Conservation (phyloP, 2,113 vertebrate species). For the Chloropsis cyanopogon region DNA sequence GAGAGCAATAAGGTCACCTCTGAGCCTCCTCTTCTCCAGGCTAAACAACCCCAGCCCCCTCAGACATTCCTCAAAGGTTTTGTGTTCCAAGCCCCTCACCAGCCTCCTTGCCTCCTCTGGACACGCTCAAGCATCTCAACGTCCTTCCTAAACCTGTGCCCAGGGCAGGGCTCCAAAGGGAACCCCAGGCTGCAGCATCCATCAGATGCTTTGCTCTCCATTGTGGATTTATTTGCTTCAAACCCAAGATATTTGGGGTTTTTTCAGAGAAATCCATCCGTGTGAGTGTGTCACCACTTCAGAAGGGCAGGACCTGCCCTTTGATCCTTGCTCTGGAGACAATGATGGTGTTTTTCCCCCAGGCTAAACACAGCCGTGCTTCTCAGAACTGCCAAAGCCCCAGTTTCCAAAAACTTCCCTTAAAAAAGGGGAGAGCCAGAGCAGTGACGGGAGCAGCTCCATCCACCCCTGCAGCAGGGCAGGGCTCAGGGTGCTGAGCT, state of each 20-base stretch:
- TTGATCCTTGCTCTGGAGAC: background rate
- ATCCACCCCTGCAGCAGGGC: background rate
- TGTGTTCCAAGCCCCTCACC: too few relatives aligned
- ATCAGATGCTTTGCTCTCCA: background rate
- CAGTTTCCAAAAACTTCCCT: background rate
- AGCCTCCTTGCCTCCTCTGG: too few relatives aligned
- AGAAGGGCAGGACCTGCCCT: background rate
- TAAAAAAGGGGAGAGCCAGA: background rate
- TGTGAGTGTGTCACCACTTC: fast-evolving
- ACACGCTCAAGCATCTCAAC: too few relatives aligned
- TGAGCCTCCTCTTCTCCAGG: too few relatives aligned
- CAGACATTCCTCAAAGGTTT: too few relatives aligned
- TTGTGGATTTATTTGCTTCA: fast-evolving
- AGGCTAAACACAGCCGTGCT: background rate
- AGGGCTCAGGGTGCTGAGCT: background rate
- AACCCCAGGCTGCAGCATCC: background rate
- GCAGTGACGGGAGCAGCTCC: background rate
- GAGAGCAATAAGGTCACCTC: too few relatives aligned
- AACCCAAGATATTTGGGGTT: background rate
- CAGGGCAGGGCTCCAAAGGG: fast-evolving
- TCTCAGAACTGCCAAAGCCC: background rate
- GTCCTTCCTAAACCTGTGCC: too few relatives aligned
- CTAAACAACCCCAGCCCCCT: too few relatives aligned
- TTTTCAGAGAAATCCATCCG: background rate
- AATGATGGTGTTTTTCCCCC: background rate